Conservation (phyloP, 2,797 vertebrate genomes). For the Syngnathus rostellatus region DNA sequence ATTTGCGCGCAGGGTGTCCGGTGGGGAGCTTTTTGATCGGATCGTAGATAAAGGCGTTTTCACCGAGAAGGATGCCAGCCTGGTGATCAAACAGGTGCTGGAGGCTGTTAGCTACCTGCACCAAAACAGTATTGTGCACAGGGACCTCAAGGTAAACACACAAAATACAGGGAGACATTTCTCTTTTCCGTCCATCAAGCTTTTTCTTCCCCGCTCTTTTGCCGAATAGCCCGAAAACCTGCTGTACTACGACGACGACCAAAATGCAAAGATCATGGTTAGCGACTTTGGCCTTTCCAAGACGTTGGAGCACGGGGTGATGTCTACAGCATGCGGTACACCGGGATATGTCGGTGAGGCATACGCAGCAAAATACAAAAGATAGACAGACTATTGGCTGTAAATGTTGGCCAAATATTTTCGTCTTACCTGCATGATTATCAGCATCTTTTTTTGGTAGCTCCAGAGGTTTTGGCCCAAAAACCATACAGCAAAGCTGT, state of each 20-base stretch:
- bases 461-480: constrained; percentile 88
- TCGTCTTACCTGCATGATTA: neutral
- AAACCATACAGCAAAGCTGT: constrained; percentile 93
- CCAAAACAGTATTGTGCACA: constrained; percentile 84
- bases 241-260: constrained; percentile 81
- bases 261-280: constrained; percentile 94
- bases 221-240: constrained; percentile 84
- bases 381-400: neutral
- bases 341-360: constrained; percentile 87
- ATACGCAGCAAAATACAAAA: neutral
- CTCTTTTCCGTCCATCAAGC: too few relatives aligned
- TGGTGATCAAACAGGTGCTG: constrained; percentile 85
- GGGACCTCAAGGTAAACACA: constrained; percentile 82
- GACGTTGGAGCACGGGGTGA: constrained; percentile 81
- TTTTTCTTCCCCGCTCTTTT: neutral
- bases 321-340: constrained; percentile 92
- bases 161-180: neutral
- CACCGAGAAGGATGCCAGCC: constrained; percentile 86
- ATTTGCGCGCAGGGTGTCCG: constrained; percentile 74
- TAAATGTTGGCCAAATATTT: too few relatives aligned
- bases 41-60: constrained; percentile 86
- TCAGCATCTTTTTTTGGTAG: constrained; percentile 48
- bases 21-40: constrained; percentile 90
- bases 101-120: constrained; percentile 88
- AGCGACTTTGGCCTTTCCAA: constrained; percentile 94